Evolutionary conservation across 2,113 vertebrate genomes (phyloP).

Genomic region (Progne subis): DNA sequence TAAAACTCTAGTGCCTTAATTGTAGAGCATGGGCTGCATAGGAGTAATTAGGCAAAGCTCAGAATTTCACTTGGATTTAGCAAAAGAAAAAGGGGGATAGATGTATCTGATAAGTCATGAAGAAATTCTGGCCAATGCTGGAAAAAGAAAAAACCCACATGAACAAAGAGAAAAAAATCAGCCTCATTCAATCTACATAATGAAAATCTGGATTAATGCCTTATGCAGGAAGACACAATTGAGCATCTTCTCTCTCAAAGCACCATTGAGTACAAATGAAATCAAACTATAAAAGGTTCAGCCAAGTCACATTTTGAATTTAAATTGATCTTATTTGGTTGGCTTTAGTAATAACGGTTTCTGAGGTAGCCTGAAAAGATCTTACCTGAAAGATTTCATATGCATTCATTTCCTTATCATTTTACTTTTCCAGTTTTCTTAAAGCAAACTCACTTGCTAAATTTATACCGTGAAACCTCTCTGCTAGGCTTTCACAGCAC

Average conservation of each 20-base stretch:
- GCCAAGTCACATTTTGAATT: background rate
- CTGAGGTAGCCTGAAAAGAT: background rate
- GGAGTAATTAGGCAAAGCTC: background rate
- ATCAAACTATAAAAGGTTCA: background rate
- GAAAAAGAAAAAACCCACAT: background rate
- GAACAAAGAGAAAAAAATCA: conserved; percentile 10
- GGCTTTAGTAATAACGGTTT: background rate
- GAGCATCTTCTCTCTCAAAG: background rate
- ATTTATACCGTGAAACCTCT: background rate
- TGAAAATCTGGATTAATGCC: conserved; percentile 16
- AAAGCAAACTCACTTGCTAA: background rate
- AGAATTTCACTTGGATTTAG: background rate
- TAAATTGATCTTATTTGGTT: conserved; percentile 12
- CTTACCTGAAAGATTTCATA: background rate
- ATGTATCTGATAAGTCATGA: background rate
- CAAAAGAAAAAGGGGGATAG: background rate
- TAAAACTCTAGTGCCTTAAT: background rate
- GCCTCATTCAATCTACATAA: background rate
- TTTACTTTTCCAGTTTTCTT: background rate
- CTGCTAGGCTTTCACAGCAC: background rate
- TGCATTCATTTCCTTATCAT: background rate
- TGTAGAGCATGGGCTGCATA: rapidly evolving
- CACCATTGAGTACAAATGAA: background rate
- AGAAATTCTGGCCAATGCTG: background rate
- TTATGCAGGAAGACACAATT: background rate